Evolutionary conservation across 1,140 invertebrate species (phyloP), one percentile per base, ranked within the genome.

Genomic region (Argopecten irradians): DNA sequence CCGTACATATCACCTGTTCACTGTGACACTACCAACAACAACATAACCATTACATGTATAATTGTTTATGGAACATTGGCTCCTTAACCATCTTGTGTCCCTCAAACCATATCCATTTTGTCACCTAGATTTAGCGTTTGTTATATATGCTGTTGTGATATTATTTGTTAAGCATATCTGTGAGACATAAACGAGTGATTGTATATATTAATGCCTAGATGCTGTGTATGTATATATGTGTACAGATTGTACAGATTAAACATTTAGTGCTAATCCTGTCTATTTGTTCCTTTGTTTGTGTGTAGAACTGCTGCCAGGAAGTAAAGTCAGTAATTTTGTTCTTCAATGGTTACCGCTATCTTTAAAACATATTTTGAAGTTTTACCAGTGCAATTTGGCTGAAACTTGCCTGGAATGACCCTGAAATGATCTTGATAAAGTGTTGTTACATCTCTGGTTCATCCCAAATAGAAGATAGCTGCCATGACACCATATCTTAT

Each of bases 111-210:
- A 71, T 71, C 55, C 55, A 71, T 71, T 28, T 71, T 28, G 55
- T 71, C 22, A 28, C 55, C 55, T 71, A 71, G 55, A 71, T 71
- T 71, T 71, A 71, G 55, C n/a, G 55, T 71, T 71, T 71, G 55
- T 71, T 71, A 71, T 71, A n/a, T n/a, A 71, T 71, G 55, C n/a
- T 71, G 55, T 71, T 71, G 55, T 71, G 55, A 71, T 71, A 71
- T 71, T 71, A 71, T 71, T 71, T 71, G 55, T 71, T 71, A 71
- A 71, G 55, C 55, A 71, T 71, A 71, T 71, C 55, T 71, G 55
- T 71, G 55, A 71, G 55, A 71, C 55, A 71, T 71, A 71, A 71
- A 71, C 22, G 55, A 71, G 55, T 71, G 55, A 71, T 71, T 71
- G 55, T 71, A 71, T 71, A 71, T 71, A 71, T 71, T 71, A 22